Conservation (phyloP, 2,113 vertebrate species). For the Bambusicola thoracicus region DNA sequence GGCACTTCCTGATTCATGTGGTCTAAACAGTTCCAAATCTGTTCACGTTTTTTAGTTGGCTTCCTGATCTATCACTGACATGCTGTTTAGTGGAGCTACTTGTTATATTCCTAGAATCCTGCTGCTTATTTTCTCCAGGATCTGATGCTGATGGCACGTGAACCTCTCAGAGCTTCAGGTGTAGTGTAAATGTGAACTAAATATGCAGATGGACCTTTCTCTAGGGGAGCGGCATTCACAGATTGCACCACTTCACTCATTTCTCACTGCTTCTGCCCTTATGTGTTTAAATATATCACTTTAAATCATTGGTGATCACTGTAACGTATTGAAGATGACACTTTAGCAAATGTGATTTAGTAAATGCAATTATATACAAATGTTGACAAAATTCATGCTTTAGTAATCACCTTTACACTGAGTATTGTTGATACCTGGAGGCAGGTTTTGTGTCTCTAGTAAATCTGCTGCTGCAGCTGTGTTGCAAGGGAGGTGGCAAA, state of each 20-base stretch:
- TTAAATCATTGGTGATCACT: not conserved
- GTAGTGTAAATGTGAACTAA: not conserved
- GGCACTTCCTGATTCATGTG: not conserved
- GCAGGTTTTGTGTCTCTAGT: not conserved
- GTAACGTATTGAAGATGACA: fast-evolving
- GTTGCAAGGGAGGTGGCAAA: not conserved
- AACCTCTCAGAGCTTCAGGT: not conserved
- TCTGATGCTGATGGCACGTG: not conserved
- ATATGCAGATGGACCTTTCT: not conserved
- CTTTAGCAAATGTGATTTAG: not conserved
- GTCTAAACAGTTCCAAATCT: not conserved
- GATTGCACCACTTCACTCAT: not conserved
- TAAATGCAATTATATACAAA: not conserved
- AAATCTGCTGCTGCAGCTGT: not conserved
- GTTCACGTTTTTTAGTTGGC: not conserved
- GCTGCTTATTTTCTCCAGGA: not conserved
- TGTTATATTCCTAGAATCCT: not conserved
- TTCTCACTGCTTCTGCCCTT: not conserved
- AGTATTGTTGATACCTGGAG: not conserved
- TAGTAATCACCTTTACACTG: not conserved
- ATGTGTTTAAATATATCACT: not conserved
- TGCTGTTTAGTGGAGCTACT: not conserved
- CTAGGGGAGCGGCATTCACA: not conserved
- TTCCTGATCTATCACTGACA: not conserved
- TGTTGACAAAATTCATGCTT: not conserved